phyloP scores from a whole-genome alignment of 2,797 vertebrate species.

The Falco peregrinus region DNA sequence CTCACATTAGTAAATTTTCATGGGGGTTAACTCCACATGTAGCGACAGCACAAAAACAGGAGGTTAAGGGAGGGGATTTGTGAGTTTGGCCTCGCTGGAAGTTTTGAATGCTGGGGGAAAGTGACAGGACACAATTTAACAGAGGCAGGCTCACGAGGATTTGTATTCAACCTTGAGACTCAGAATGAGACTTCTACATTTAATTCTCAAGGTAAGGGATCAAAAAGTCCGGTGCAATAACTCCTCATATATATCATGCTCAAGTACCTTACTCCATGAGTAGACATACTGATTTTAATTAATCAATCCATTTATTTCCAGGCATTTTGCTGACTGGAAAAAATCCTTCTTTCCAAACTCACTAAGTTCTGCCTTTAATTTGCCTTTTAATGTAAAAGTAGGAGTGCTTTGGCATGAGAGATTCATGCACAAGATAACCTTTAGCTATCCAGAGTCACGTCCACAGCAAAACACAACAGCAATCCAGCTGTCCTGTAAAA shows the following conservation, averaged over 20 bases:
- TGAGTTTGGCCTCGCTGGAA: background rate
- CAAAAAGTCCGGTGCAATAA: background rate
- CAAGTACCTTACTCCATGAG: background rate
- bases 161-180: conserved; percentile 22
- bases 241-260: background rate
- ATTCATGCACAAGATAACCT: background rate
- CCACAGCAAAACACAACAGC: background rate
- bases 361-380: background rate
- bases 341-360: background rate
- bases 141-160: background rate
- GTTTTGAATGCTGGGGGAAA: background rate
- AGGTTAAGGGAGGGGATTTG: background rate
- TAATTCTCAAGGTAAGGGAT: conserved; percentile 10
- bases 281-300: background rate
- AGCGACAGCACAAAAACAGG: background rate
- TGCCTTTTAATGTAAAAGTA: background rate
- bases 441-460: background rate
- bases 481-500: background rate
- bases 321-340: background rate
- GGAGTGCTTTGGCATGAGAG: background rate
- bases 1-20: background rate
- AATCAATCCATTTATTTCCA: background rate
- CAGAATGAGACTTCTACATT: background rate
- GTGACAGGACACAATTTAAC: background rate
- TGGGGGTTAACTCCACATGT: background rate